Evolutionary conservation across 2,113 vertebrate species (phyloP), one percentile per base, ranked within the genome.

Genomic region (Paradoxurus hermaphroditus): DNA sequence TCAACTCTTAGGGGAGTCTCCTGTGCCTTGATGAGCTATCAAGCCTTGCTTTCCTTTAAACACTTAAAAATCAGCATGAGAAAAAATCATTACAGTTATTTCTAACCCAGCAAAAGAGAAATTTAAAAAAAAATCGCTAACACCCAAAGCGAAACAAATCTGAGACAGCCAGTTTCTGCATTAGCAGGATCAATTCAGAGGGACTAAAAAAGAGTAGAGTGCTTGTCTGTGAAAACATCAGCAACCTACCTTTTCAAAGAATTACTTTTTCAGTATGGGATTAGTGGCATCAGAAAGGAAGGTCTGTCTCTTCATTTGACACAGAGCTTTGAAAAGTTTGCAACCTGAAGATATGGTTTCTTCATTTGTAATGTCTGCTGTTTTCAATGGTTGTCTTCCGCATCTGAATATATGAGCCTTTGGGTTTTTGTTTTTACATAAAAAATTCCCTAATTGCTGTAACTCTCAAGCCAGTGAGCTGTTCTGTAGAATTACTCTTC

Each of bases 401-500:
- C 34, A n/a, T n/a, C 15, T 39, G 3, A n/a, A 56, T 93, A 39
- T 18, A 15, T 29, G 62, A 68, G 29, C 78, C 51, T 46, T 86
- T 96, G 41, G 70, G 12, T 90, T 46, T 81, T 94, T 36, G 0
- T 91, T 97, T 91, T 91, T 79, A 68, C 93, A 78, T 36, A 7
- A 86, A 96, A 75, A 95, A 79, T n/a, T 98, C 90, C 86, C 65
- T 29, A 67, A 98, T 97, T 98, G 84, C 16, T 86, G 16, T 78
- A 77, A 44, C 3, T 96, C 96, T 98, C 96, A 95, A 97, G 7
- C 97, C 90, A 94, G 21, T 95, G 94, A 98, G 44, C 88, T 98
- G 78, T 97, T 97, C 90, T 97, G 49, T 90, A 70, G 53, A 97
- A 98, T 98, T 97, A 96, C 95, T 95, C 70, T 92, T 95, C 88